Conservation (phyloP, 2,113 vertebrate species). For the Xiphorhynchus elegans region DNA sequence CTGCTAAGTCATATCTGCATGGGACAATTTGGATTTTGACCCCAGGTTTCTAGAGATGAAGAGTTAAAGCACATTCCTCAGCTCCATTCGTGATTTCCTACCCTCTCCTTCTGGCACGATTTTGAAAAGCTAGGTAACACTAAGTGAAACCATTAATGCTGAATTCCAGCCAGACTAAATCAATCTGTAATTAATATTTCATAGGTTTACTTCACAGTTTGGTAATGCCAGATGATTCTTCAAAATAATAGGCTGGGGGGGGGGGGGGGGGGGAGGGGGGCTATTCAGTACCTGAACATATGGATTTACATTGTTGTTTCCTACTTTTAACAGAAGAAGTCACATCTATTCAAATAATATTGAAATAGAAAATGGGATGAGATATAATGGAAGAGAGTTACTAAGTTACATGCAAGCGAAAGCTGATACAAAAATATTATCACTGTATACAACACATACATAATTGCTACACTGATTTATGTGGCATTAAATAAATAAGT, state of each 20-base stretch:
- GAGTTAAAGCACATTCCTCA: neutral
- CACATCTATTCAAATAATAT: neutral
- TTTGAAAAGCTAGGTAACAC: slow-evolving; percentile 45
- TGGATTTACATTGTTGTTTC: neutral
- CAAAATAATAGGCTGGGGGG: neutral
- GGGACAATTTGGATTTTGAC: neutral
- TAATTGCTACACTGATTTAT: neutral
- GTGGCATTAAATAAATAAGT: neutral
- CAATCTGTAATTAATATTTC: slow-evolving; percentile 74
- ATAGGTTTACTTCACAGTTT: slow-evolving; percentile 61
- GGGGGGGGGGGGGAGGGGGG: neutral
- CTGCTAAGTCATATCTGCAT: neutral
- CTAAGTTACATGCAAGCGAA: neutral
- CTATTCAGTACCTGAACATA: neutral
- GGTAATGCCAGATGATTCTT: neutral
- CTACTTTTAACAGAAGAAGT: neutral
- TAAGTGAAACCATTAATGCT: slow-evolving; percentile 66
- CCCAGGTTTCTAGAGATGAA: neutral
- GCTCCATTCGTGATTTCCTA: neutral
- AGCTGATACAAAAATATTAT: neutral
- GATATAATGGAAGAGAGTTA: neutral
- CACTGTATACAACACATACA: neutral
- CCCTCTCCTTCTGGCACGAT: neutral
- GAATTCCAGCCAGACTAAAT: slow-evolving; percentile 66
- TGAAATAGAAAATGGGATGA: neutral